Percentiles rank a stretch among this genome's conserved stretches.
phyloP scores from a whole-genome alignment of 2,797 vertebrate species.

The Carduelis carduelis region DNA sequence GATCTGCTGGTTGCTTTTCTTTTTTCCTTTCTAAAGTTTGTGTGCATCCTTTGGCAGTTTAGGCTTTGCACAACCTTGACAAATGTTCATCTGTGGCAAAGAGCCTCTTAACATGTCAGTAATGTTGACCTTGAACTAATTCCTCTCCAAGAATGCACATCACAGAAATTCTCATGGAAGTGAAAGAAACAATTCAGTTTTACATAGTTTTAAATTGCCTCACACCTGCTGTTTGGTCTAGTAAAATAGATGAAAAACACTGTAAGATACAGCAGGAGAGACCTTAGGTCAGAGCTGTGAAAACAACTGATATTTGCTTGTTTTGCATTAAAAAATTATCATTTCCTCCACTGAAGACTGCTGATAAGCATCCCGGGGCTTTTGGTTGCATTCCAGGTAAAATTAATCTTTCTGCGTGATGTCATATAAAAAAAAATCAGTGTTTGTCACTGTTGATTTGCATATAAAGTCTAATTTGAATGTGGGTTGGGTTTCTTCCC shows the following conservation, averaged over 20 bases:
- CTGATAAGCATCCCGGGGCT: constrained; percentile 45
- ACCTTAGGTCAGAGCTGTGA: constrained; percentile 65
- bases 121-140: constrained; percentile 5
- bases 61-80: background rate
- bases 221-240: constrained; percentile 57
- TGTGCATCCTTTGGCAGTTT: background rate
- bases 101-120: background rate
- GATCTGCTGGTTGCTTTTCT: background rate
- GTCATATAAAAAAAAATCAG: background rate
- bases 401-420: constrained; percentile 48
- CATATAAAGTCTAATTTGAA: background rate
- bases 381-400: constrained; percentile 16
- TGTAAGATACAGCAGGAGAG: constrained; percentile 31
- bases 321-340: constrained; percentile 33
- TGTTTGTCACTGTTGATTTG: background rate
- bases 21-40: background rate
- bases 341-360: constrained; percentile 61
- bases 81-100: constrained; percentile 7
- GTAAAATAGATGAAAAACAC: constrained; percentile 37
- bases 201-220: constrained; percentile 49
- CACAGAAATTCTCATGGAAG: background rate
- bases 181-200: constrained; percentile 12
- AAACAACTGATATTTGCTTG: constrained; percentile 65
- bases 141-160: constrained; percentile 41
- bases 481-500: background rate